Conservation (phyloP, 1,140 invertebrate species). For the Arion vulgaris region DNA sequence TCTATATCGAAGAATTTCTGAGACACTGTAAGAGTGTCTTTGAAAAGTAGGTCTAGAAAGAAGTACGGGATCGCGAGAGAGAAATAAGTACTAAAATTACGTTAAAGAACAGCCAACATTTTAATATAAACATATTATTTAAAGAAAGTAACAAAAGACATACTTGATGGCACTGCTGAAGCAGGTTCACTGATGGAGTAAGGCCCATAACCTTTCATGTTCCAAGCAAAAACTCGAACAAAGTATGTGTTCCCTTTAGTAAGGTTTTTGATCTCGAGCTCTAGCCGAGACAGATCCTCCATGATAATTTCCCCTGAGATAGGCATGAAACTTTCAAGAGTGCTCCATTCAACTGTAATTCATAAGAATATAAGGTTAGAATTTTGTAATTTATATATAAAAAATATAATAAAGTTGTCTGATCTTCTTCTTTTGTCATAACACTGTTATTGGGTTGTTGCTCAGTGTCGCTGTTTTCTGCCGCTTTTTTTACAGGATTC, state of each 20-base stretch:
- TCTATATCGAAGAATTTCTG: too few species aligned
- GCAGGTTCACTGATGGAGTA: conserved; percentile 82
- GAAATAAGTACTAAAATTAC: too few species aligned
- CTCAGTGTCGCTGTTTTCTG: too few species aligned
- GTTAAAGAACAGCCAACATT: too few species aligned
- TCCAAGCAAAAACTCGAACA: conserved; percentile 85
- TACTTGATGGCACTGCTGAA: conserved; percentile 91
- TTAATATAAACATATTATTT: too few species aligned
- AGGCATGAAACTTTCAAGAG: conserved; percentile 83
- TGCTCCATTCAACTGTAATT: conserved; percentile 80
- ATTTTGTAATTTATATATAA: neutral
- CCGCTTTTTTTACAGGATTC: too few species aligned
- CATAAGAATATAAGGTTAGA: neutral
- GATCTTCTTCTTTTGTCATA: too few species aligned
- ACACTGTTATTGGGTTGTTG: too few species aligned
- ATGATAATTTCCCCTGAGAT: conserved; percentile 80
- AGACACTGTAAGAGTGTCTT: too few species aligned
- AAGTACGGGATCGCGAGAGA: too few species aligned
- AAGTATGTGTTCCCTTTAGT: conserved; percentile 88
- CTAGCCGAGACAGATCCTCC: conserved; percentile 59
- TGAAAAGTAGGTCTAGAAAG: too few species aligned
- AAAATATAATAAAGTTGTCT: neutral
- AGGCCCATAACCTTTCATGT: conserved; percentile 91
- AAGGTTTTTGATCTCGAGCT: conserved; percentile 80
- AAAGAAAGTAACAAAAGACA: conserved; percentile 58